Evolutionary conservation across 2,113 vertebrate genomes (phyloP).

Genomic region (Elanus axillaris): DNA sequence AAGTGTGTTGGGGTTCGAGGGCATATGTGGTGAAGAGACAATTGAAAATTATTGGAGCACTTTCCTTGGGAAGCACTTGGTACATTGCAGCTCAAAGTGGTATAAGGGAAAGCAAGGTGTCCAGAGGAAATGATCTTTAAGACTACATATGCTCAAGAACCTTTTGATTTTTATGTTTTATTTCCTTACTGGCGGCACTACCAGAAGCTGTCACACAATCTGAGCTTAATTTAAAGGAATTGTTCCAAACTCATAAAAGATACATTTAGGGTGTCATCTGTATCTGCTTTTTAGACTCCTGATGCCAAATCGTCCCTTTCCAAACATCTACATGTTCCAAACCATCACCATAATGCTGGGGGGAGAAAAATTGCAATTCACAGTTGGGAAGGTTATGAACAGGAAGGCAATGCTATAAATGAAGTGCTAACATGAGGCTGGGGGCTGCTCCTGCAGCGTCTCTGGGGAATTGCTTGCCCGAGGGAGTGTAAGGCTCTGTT

Average conservation of each 20-base stretch:
- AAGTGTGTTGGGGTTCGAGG: background rate
- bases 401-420: slow-evolving; percentile 3
- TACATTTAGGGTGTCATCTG: slow-evolving; percentile 43
- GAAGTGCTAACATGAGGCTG: background rate
- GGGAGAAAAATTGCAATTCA: background rate
- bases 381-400: background rate
- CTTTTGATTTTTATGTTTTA: background rate
- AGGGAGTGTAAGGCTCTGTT: background rate
- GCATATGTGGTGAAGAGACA: slow-evolving; percentile 4
- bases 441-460: background rate
- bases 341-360: background rate
- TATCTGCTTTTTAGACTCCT: slow-evolving; percentile 32
- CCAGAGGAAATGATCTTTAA: background rate
- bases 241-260: slow-evolving; percentile 49
- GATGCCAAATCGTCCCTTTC: slow-evolving; percentile 27
- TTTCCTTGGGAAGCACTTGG: background rate
- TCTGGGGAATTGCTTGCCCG: background rate
- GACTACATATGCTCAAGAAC: background rate
- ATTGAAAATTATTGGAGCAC: slow-evolving; percentile 25
- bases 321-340: slow-evolving; percentile 22
- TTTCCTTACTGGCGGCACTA: slow-evolving; percentile 8
- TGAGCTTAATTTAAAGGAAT: slow-evolving; percentile 51
- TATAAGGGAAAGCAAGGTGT: background rate
- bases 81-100: background rate
- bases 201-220: slow-evolving; percentile 27